phyloP scores from a whole-genome alignment of 1,140 invertebrate species.

The Trinorchestia longiramus region DNA sequence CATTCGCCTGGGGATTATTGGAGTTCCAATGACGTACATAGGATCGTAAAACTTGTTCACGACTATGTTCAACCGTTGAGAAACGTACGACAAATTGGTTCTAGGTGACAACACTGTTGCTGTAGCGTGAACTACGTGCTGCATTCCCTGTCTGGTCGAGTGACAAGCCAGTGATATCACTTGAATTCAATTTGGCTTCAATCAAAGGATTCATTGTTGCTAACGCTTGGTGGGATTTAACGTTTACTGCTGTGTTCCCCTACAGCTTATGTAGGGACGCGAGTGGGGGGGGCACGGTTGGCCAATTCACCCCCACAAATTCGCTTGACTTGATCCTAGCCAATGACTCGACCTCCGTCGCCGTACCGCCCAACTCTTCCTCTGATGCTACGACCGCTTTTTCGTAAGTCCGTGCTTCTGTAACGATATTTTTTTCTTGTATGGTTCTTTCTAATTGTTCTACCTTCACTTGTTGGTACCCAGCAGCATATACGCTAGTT shows the following conservation, averaged over 20 bases:
- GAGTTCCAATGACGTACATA: too few relatives aligned
- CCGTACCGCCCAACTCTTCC: background rate
- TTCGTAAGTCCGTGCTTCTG: slow-evolving; percentile 11
- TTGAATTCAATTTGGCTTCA: background rate
- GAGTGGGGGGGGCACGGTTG: background rate
- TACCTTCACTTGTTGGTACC: background rate
- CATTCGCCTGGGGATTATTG: too few relatives aligned
- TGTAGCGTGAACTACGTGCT: too few relatives aligned
- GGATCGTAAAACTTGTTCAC: too few relatives aligned
- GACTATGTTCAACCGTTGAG: too few relatives aligned
- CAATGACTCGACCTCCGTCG: slow-evolving; percentile 39
- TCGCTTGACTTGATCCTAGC: slow-evolving; percentile 37
- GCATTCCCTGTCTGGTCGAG: too few relatives aligned
- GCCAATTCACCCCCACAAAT: background rate
- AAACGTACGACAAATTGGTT: background rate
- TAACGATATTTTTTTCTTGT: background rate
- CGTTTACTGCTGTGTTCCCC: slow-evolving; percentile 16
- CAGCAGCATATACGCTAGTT: too few relatives aligned
- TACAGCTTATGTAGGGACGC: slow-evolving; percentile 16
- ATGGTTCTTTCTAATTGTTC: background rate
- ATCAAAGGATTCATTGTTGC: background rate
- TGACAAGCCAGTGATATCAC: background rate
- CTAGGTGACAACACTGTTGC: background rate
- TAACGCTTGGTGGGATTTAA: background rate
- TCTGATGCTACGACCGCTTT: background rate